Evolutionary conservation across 1,140 invertebrate species (phyloP).

Genomic region (Drosophila triauraria): DNA sequence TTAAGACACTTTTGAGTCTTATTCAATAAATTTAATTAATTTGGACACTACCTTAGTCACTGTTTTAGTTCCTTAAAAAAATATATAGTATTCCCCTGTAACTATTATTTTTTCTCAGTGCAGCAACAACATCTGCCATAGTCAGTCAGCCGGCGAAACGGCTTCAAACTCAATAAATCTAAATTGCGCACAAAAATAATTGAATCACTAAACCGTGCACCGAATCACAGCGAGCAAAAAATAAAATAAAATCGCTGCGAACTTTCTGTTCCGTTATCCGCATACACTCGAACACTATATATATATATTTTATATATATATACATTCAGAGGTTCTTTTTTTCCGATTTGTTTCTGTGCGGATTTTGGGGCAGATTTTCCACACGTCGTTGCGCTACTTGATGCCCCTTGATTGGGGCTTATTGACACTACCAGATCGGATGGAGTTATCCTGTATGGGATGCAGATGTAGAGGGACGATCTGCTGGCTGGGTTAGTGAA

Average conservation of each 20-base stretch:
- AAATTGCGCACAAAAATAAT: constrained; percentile 83
- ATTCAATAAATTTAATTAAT: no score
- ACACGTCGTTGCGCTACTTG: constrained; percentile 69
- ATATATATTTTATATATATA: neutral
- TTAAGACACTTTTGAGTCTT: no score
- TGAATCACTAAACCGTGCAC: constrained; percentile 80
- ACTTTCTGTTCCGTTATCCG: constrained; percentile 40
- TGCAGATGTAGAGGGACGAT: neutral
- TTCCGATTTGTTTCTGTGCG: constrained; percentile 40
- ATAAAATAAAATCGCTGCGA: constrained; percentile 46
- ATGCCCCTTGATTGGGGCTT: constrained; percentile 61
- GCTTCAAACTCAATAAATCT: constrained; percentile 80
- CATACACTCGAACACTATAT: constrained; percentile 14
- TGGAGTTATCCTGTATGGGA: constrained; percentile 4
- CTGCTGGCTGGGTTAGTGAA: no score
- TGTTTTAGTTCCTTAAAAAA: no score
- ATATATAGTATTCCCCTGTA: no score
- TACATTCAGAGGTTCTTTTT: constrained; percentile 12
- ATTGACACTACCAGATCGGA: constrained; percentile 38
- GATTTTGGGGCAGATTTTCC: constrained; percentile 72
- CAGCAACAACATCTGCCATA: constrained; percentile 35
- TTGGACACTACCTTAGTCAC: no score
- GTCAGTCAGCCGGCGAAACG: constrained; percentile 28
- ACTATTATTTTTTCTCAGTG: constrained; percentile 2
- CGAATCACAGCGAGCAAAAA: constrained; percentile 34